Evolutionary conservation across 2,888 invertebrate species (phyloP), one percentile per base, ranked within the genome.

Genomic region (Tipula vernalis): DNA sequence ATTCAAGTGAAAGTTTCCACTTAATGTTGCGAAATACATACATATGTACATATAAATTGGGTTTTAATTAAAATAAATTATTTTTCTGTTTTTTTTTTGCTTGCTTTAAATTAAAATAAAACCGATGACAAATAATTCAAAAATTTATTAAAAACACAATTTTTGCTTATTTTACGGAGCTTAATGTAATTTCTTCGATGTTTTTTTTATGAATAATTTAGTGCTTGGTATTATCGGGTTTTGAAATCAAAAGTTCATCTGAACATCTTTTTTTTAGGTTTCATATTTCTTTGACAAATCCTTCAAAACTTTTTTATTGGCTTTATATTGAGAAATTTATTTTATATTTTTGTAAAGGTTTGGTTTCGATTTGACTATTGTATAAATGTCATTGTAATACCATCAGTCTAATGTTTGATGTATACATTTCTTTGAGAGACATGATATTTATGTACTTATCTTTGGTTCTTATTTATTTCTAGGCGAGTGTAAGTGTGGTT

Each of bases 401-500:
- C 71, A 71, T 71, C 71, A 28, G 28, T 28, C 6, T 71, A 28
- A 28, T 71, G 10, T 71, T 71, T 71, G 71, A 71, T 71, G 28
- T 71, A 71, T 71, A 71, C 71, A 71, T 28, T 71, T 28, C 12
- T 28, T 71, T 18, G 3, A 10, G 51, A 51, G 15, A 51, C 51
- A 51, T 51, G 12, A 71, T 39, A 84, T 84, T 84, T 39, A 84
- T 84, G 36, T 39, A 84, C n/a, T n/a, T 84, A n/a, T 39, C 13
- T 5, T 83, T 83, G 13, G n/a, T 57, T 57, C 0, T 42, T 83
- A 8, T 85, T 85, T 42, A 41, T 85, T 85, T 86, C 10, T 28
- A 87, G 86, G 87, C 89, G 91, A 89, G 89, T 92, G 92, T 89
- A 91, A 91, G 90, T 92, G 92, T 89, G 92, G 92, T 89, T 92